These are phyloP conservation scores for Alauda arvensis DNA, from an alignment of 2,797 vertebrate genomes.

Conservation along the genomic window DNA sequence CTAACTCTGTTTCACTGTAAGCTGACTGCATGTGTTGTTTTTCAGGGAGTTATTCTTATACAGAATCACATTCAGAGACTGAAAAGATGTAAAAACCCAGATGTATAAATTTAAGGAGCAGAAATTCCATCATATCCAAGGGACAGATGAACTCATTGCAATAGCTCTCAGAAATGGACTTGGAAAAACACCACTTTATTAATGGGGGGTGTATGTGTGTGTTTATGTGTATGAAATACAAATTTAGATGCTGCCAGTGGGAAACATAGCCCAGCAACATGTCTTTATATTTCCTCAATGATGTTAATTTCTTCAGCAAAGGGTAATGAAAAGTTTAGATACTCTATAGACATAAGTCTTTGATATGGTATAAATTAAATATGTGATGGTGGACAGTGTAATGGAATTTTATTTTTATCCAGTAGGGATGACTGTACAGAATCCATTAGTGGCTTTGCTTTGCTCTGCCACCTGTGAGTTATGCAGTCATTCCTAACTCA, in stretches of 20 bases:
- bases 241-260: constrained; percentile 44
- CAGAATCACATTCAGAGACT: background rate
- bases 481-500: constrained; percentile 56
- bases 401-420: constrained; percentile 55
- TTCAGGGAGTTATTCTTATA: background rate
- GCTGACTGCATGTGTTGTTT: background rate
- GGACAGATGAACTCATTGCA: constrained; percentile 36
- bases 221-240: constrained; percentile 42
- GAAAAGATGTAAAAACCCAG: background rate
- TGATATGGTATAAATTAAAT: constrained; percentile 56
- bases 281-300: constrained; percentile 58
- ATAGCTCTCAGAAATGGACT: constrained; percentile 13
- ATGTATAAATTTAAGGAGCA: constrained; percentile 31
- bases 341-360: constrained; percentile 46
- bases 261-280: constrained; percentile 49
- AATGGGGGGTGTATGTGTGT: constrained; percentile 23
- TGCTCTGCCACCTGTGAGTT: constrained; percentile 56
- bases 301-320: constrained; percentile 59
- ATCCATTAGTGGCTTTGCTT: constrained; percentile 45
- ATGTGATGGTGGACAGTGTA: constrained; percentile 39
- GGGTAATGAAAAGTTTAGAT: constrained; percentile 57
- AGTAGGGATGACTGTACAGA: constrained; percentile 41
- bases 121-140: constrained; percentile 38
- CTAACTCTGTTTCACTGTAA: background rate
- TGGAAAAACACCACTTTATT: constrained; percentile 40